Conservation (phyloP, 2,797 vertebrate species). For the Pelochelys cantorii region DNA sequence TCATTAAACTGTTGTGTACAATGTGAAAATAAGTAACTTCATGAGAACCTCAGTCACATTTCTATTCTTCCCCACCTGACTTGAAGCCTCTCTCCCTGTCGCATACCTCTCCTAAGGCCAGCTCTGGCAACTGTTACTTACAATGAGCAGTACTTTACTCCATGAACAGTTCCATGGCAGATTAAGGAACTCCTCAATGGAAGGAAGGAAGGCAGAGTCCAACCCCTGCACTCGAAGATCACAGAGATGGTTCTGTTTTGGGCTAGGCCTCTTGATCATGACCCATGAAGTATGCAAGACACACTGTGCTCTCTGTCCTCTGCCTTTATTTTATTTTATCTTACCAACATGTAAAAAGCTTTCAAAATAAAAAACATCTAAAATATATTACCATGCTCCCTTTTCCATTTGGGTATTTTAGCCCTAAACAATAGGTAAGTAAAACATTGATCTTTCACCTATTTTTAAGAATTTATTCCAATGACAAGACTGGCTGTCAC, state of each 20-base stretch:
- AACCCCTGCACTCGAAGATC: neutral
- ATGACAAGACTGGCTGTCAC: neutral
- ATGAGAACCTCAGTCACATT: neutral
- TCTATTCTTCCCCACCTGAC: neutral
- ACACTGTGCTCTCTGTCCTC: neutral
- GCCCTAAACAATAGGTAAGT: neutral
- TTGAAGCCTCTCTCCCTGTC: neutral
- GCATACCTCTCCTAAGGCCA: neutral
- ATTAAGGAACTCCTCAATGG: neutral
- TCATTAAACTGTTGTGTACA: neutral
- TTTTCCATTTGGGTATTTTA: neutral
- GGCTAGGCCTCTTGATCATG: neutral
- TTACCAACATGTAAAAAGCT: neutral
- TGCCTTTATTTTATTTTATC: neutral
- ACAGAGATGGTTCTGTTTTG: neutral
- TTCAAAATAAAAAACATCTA: rapidly evolving
- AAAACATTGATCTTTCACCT: rapidly evolving
- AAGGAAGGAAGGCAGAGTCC: neutral
- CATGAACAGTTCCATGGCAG: neutral
- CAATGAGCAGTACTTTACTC: neutral
- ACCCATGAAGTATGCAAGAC: neutral
- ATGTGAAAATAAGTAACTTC: neutral
- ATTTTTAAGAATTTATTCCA: neutral
- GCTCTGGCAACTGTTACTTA: neutral
- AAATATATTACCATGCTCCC: neutral